Evolutionary conservation across 2,113 vertebrate genomes (phyloP).

Genomic region (Hystrix brachyura): DNA sequence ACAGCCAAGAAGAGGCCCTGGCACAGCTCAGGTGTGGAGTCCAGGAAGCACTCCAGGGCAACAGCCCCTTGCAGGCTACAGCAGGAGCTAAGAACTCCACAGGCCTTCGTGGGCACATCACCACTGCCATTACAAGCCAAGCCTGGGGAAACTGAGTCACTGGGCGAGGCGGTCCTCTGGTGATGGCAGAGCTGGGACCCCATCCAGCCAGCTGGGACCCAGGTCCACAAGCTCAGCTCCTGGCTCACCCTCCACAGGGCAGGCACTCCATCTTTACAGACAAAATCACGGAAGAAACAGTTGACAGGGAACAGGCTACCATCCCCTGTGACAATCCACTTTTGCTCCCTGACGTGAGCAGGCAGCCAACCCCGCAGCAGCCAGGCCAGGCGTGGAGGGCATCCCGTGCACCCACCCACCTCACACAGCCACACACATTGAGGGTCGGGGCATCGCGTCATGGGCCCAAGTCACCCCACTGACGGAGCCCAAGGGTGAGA

Average conservation of each 20-base stretch:
- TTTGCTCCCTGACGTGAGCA: accelerated
- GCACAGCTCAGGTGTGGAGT: background rate
- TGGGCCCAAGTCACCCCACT: background rate
- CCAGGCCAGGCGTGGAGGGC: background rate
- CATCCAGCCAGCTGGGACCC: background rate
- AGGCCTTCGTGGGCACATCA: background rate
- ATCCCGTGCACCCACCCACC: background rate
- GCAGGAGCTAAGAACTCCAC: background rate
- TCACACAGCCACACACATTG: accelerated
- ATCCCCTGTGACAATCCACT: accelerated
- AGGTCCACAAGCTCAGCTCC: background rate
- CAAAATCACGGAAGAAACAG: accelerated
- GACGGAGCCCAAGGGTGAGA: background rate
- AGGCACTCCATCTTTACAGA: accelerated
- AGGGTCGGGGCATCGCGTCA: background rate
- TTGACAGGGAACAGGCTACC: background rate
- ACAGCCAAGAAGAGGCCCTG: background rate
- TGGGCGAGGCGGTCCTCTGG: accelerated
- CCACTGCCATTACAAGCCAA: background rate
- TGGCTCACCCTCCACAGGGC: background rate
- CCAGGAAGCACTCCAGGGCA: background rate
- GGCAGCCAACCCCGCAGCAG: accelerated
- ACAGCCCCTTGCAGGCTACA: accelerated
- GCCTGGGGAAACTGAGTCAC: background rate
- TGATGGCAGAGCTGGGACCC: background rate